A percentile compares a stretch with the other conserved stretches of the same genome.
These are phyloP conservation scores for Branchipolynoe longqiensis DNA, from an alignment of 2,888 invertebrate species.

Conservation along the genomic window DNA sequence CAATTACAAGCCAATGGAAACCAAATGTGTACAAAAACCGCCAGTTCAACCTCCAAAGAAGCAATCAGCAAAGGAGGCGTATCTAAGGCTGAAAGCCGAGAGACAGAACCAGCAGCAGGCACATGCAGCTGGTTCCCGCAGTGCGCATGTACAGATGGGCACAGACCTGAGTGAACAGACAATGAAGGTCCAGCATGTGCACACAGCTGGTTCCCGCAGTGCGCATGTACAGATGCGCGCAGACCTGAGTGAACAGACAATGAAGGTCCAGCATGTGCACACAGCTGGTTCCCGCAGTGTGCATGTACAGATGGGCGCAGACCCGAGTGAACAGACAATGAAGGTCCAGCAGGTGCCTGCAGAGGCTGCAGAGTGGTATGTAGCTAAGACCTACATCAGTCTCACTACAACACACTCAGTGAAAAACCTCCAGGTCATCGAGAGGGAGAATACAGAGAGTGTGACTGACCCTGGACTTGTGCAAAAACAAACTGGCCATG, in stretches of 20 bases:
- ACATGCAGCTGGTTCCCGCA: background rate
- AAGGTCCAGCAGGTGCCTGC: background rate
- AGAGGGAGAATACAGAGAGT: background rate
- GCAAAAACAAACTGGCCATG: background rate
- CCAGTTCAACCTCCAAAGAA: slow-evolving; percentile 6
- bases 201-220: background rate
- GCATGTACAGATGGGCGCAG: too few relatives aligned
- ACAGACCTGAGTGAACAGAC: slow-evolving; percentile 46
- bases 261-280: background rate
- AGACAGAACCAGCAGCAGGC: background rate
- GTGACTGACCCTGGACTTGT: slow-evolving; percentile 31
- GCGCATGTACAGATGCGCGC: too few relatives aligned
- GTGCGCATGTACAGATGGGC: too few relatives aligned
- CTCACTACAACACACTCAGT: background rate
- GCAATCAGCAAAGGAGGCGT: slow-evolving; percentile 57
- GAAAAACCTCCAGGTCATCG: background rate
- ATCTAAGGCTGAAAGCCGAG: slow-evolving; percentile 54
- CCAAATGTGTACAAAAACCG: slow-evolving; percentile 12
- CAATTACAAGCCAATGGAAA: slow-evolving; percentile 37
- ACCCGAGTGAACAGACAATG: background rate
- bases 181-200: background rate
- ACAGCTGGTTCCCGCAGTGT: background rate
- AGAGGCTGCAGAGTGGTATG: slow-evolving; percentile 15
- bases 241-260: slow-evolving; percentile 35
- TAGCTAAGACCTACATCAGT: slow-evolving; percentile 14